phyloP scores from a whole-genome alignment of 1,140 invertebrate species.

The Drosophila oshimai region DNA sequence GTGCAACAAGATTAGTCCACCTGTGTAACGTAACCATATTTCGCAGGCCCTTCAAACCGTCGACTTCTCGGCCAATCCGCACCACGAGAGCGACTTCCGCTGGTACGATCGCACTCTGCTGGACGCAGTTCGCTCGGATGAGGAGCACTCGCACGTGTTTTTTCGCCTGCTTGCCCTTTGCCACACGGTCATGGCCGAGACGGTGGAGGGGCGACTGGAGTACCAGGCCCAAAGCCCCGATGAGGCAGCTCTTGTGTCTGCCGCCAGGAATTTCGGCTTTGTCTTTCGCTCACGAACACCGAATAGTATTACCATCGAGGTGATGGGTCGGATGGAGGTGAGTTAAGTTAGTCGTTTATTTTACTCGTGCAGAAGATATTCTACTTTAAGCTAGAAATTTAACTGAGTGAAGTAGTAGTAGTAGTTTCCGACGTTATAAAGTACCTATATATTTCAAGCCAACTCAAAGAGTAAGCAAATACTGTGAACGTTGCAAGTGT shows the following conservation, averaged over 20 bases:
- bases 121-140: conserved; percentile 90
- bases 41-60: conserved; percentile 88
- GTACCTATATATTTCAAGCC: too few species aligned
- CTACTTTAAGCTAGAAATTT: too few species aligned
- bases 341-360: too few species aligned
- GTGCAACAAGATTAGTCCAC: not conserved
- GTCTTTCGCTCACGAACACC: conserved; percentile 97
- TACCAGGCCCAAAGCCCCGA: conserved; percentile 98
- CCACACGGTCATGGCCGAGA: conserved; percentile 99
- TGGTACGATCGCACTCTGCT: conserved; percentile 96
- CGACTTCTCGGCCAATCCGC: conserved; percentile 97
- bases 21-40: not conserved
- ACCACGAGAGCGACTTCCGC: conserved; percentile 95
- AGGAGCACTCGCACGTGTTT: conserved; percentile 91
- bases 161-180: conserved; percentile 95
- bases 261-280: conserved; percentile 99
- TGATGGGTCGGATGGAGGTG: conserved; percentile 92
- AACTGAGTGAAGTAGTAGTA: too few species aligned
- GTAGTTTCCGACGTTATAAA: too few species aligned
- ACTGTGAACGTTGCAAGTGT: too few species aligned
- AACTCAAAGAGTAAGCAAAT: too few species aligned
- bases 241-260: conserved; percentile 97
- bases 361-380: too few species aligned
- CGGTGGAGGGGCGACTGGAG: conserved; percentile 87
- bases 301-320: conserved; percentile 96